Percentiles rank a stretch among this genome's conserved stretches.
These are phyloP conservation scores for Adelosebastes latens DNA, from an alignment of 2,797 vertebrate genomes.

Conservation along the genomic window DNA sequence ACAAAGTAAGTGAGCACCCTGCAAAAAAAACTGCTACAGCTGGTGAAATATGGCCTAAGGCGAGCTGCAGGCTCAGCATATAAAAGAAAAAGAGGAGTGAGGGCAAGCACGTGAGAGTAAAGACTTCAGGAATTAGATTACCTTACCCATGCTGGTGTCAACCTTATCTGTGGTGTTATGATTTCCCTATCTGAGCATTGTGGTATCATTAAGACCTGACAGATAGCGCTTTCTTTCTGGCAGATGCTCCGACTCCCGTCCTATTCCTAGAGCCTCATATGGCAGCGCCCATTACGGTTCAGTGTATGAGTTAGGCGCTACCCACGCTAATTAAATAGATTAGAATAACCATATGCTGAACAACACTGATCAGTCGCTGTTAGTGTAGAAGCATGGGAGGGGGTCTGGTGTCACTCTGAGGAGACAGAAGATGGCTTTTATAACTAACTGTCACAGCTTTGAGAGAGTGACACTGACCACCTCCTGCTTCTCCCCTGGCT, in stretches of 20 bases:
- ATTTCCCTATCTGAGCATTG: constrained; percentile 17
- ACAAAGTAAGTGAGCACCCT: not conserved
- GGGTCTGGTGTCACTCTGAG: not conserved
- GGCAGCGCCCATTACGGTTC: not conserved
- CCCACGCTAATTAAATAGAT: constrained; percentile 31
- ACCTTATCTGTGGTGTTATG: constrained; percentile 10
- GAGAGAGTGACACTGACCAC: constrained; percentile 17
- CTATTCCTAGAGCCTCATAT: constrained; percentile 39
- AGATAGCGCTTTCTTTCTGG: constrained; percentile 10
- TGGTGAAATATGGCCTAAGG: constrained; percentile 7
- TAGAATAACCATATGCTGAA: constrained; percentile 38
- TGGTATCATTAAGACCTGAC: constrained; percentile 30
- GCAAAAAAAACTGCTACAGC: constrained; percentile 3
- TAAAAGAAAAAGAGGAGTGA: not conserved
- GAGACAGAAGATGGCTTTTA: not conserved
- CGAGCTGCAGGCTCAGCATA: constrained; percentile 36
- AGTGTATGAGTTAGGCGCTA: constrained; percentile 16
- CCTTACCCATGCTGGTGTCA: not conserved
- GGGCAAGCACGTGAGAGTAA: not conserved
- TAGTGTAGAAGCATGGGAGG: not conserved
- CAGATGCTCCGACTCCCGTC: constrained; percentile 18
- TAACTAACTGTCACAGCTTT: not conserved
- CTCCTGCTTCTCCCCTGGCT: not conserved
- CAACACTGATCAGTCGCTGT: constrained; percentile 16
- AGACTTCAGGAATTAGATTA: not conserved